phyloP scores from a whole-genome alignment of 2,888 invertebrate genomes.

The Xestia ashworthii region DNA sequence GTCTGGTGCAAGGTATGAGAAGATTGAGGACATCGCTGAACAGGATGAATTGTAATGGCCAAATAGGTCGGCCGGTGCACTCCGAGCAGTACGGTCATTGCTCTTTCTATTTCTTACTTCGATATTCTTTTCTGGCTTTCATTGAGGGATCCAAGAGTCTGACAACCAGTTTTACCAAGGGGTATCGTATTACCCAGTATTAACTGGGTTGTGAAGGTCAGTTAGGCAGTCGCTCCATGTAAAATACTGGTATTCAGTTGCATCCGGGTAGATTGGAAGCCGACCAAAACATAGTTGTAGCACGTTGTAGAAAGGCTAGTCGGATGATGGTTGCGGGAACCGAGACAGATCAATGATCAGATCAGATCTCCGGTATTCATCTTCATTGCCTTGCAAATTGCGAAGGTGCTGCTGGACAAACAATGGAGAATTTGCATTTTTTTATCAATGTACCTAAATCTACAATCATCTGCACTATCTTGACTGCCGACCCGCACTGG shows the following conservation, averaged over 20 bases:
- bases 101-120: neutral
- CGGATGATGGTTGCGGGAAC: neutral
- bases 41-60: neutral
- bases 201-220: too few species aligned
- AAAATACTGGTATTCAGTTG: too few species aligned
- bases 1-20: slow-evolving; percentile 54
- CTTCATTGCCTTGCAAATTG: neutral
- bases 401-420: neutral
- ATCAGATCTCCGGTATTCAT: neutral
- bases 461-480: neutral
- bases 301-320: too few species aligned
- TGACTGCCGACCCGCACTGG: neutral
- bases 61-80: neutral
- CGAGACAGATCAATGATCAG: neutral
- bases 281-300: too few species aligned
- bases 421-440: neutral
- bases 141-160: neutral
- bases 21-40: neutral
- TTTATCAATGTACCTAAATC: neutral
- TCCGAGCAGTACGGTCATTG: neutral
- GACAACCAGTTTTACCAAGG: too few species aligned
- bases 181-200: too few species aligned
- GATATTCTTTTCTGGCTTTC: neutral
- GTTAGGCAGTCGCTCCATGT: too few species aligned
- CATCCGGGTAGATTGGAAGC: too few species aligned